Conservation (phyloP, 2,113 vertebrate genomes). For the Neolamprologus longior region DNA sequence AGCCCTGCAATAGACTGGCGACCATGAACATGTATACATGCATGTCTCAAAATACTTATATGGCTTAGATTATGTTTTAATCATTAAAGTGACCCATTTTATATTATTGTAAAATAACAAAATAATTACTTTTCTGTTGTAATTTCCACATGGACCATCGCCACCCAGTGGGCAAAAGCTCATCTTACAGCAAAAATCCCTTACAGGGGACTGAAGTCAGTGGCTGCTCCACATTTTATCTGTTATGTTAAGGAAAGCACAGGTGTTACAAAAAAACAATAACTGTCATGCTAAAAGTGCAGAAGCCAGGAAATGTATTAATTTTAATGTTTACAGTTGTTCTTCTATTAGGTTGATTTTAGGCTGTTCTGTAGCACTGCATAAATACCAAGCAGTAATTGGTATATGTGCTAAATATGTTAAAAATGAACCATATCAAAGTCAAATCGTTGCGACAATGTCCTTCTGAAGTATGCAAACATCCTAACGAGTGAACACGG, state of each 20-base stretch:
- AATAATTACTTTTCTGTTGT: not conserved
- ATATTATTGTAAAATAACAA: not conserved
- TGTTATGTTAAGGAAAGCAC: not conserved
- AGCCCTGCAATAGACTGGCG: not conserved
- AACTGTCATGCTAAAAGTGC: not conserved
- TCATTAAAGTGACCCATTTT: not conserved
- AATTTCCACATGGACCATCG: not conserved
- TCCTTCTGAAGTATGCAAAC: not conserved
- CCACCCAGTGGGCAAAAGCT: constrained; percentile 1
- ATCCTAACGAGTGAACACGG: not conserved
- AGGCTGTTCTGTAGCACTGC: not conserved
- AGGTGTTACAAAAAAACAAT: not conserved
- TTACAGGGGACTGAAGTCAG: not conserved
- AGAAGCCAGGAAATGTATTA: not conserved
- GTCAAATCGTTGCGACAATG: not conserved
- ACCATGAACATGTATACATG: not conserved
- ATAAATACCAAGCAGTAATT: not conserved
- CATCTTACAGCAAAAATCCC: not conserved
- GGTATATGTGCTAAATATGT: not conserved
- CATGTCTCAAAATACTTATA: not conserved
- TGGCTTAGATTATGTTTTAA: not conserved
- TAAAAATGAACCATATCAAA: not conserved
- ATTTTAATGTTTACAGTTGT: not conserved
- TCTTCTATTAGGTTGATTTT: not conserved
- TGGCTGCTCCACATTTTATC: not conserved